Percentiles rank a stretch among this genome's conserved stretches.
phyloP scores from a whole-genome alignment of 2,113 vertebrate genomes.

The Colinus virginianus region DNA sequence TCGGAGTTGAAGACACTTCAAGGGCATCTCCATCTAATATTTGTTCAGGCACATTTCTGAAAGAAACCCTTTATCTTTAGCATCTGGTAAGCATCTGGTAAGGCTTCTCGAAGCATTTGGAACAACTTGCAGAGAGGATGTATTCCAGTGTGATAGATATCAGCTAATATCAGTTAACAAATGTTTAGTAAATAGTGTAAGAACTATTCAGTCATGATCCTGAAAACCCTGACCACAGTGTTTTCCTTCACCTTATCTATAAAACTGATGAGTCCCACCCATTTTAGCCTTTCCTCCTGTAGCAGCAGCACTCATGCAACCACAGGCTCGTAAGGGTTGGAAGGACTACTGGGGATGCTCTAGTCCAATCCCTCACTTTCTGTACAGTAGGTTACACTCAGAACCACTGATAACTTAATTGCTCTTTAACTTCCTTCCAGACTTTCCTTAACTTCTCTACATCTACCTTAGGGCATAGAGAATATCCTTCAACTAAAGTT shows the following conservation, averaged over 20 bases:
- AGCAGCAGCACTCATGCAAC: background rate
- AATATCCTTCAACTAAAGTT: background rate
- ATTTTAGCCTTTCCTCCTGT: background rate
- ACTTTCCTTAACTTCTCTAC: background rate
- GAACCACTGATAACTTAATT: background rate
- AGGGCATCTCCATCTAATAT: background rate
- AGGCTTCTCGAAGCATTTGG: background rate
- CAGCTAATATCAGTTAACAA: background rate
- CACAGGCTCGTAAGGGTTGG: no score
- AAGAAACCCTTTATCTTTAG: background rate
- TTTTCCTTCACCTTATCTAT: background rate
- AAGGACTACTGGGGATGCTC: no score
- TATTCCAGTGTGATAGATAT: accelerated
- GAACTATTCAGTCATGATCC: background rate
- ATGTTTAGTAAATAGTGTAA: background rate
- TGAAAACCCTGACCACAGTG: background rate
- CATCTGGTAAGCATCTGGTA: background rate
- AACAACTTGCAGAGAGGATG: background rate
- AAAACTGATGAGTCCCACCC: background rate
- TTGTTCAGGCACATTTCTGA: conserved; percentile 6
- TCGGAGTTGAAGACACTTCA: background rate
- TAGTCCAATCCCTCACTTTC: no score
- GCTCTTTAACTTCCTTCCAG: background rate
- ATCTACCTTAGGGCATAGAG: background rate
- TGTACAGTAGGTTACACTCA: background rate